Conservation (phyloP, 2,888 invertebrate species). For the Bembecia ichneumoniformis region DNA sequence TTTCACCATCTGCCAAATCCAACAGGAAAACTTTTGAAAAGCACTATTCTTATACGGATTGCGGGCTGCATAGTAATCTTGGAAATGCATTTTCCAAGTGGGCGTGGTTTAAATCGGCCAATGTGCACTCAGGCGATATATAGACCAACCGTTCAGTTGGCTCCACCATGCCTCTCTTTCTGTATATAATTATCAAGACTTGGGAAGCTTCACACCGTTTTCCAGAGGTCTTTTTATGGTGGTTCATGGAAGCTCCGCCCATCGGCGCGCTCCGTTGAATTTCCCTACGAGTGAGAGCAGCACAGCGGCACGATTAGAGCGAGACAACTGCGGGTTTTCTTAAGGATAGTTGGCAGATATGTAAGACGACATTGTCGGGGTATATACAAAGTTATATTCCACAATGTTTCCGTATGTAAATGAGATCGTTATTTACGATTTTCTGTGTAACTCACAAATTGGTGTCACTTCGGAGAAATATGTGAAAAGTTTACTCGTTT, state of each 20-base stretch:
- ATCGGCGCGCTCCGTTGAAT: conserved; percentile 54
- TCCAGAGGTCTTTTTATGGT: conserved; percentile 35
- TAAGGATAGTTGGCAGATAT: conserved; percentile 64
- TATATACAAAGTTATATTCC: conserved; percentile 49
- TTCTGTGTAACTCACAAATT: conserved; percentile 39
- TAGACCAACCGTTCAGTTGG: conserved; percentile 43
- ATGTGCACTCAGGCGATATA: conserved; percentile 71
- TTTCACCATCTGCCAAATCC: conserved; percentile 26
- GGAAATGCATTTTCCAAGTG: conserved; percentile 65
- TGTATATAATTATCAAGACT: conserved; percentile 21
- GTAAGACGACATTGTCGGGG: conserved; percentile 50
- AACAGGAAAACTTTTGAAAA: conserved; percentile 34
- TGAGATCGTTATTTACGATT: conserved; percentile 60
- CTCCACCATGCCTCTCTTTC: conserved; percentile 27
- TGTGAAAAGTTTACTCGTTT: conserved; percentile 31
- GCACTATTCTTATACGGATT: conserved; percentile 38
- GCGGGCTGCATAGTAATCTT: conserved; percentile 67
- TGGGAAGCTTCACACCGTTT: conserved; percentile 28
- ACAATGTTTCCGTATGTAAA: conserved; percentile 64
- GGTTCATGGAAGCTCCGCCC: conserved; percentile 51
- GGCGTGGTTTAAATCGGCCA: conserved; percentile 68
- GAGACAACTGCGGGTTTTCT: conserved; percentile 49
- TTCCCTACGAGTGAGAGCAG: conserved; percentile 41
- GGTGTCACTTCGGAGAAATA: conserved; percentile 45
- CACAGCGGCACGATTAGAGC: conserved; percentile 45